phyloP scores from a whole-genome alignment of 2,797 vertebrate genomes.

The Lerista edwardsae region DNA sequence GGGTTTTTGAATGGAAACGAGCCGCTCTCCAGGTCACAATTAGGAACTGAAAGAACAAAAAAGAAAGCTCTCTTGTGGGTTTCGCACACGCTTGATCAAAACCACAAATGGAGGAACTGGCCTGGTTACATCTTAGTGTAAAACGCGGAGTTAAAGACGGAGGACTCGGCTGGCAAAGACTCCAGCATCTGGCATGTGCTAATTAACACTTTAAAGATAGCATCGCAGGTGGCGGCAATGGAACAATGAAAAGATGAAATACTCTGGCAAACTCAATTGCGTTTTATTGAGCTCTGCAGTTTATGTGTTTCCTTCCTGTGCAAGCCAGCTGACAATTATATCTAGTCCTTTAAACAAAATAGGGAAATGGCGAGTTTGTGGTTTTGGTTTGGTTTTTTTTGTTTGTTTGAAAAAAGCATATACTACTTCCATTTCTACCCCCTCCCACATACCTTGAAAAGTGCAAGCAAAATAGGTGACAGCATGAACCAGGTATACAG shows the following conservation, averaged over 20 bases:
- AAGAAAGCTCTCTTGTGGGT: not conserved
- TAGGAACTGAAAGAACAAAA: not conserved
- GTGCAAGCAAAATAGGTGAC: not conserved
- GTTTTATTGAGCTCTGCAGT: not conserved
- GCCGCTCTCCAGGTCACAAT: too few relatives aligned
- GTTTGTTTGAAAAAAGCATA: too few relatives aligned
- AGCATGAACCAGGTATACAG: too few relatives aligned
- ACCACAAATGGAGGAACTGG: not conserved
- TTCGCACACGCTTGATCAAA: not conserved
- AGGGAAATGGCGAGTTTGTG: too few relatives aligned
- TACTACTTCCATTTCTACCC: too few relatives aligned
- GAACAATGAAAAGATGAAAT: conserved; percentile 65
- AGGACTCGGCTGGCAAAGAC: conserved; percentile 48
- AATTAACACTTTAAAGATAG: conserved; percentile 68
- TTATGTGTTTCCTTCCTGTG: conserved; percentile 11
- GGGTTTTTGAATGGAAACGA: not conserved
- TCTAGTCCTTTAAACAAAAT: not conserved
- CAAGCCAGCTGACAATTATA: conserved; percentile 18
- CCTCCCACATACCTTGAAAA: not conserved
- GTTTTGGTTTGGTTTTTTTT: too few relatives aligned
- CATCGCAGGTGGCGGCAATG: conserved; percentile 65
- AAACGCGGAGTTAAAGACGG: conserved; percentile 39
- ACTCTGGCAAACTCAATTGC: conserved; percentile 6
- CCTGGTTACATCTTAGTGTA: conserved; percentile 42
- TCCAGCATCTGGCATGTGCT: conserved; percentile 56